Conservation (phyloP, 2,113 vertebrate genomes). For the Psephotus haematonotus region DNA sequence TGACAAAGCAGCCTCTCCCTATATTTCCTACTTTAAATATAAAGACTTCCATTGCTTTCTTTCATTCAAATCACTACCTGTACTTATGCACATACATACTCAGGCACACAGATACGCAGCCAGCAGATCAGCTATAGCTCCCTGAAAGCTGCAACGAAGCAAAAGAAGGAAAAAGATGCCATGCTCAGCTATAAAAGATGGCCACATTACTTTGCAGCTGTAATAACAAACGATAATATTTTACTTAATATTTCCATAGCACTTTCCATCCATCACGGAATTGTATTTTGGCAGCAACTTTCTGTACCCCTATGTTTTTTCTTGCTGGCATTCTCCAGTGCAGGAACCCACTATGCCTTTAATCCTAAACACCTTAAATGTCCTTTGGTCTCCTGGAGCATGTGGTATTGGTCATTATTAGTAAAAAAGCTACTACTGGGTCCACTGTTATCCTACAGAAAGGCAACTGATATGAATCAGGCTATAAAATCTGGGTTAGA, state of each 20-base stretch:
- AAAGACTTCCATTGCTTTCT: neutral
- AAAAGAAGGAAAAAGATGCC: neutral
- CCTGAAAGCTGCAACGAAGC: neutral
- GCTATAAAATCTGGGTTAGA: neutral
- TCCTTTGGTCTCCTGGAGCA: neutral
- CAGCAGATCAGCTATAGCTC: neutral
- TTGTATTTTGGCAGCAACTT: neutral
- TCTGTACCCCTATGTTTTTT: neutral
- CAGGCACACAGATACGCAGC: neutral
- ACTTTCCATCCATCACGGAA: neutral
- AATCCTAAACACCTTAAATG: neutral
- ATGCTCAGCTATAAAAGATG: neutral
- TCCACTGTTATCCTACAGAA: neutral
- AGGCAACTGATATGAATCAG: neutral
- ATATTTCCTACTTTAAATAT: neutral
- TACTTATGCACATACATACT: accelerated
- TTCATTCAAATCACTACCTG: neutral
- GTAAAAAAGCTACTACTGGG: neutral
- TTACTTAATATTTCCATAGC: conserved; percentile 2
- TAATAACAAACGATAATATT: conserved; percentile 43
- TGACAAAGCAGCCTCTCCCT: neutral
- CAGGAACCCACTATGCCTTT: neutral
- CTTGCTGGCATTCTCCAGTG: neutral
- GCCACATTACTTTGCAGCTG: neutral
- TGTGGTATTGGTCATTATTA: neutral